phyloP scores from a whole-genome alignment of 2,797 vertebrate species.

The Miichthys miiuy region DNA sequence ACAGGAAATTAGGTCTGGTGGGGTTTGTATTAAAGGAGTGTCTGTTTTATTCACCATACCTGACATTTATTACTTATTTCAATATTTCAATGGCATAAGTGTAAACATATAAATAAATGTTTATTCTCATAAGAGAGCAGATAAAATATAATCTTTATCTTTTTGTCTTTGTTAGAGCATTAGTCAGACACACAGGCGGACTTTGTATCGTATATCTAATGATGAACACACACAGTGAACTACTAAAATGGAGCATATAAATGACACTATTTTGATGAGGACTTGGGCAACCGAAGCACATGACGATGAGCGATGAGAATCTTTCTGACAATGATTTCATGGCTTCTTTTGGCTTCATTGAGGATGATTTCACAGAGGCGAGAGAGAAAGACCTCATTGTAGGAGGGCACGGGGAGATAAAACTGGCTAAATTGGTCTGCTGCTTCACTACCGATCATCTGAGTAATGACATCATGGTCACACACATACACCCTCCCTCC shows the following conservation, averaged over 20 bases:
- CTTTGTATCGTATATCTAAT: background rate
- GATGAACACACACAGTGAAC: background rate
- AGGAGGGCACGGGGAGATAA: conserved; percentile 5
- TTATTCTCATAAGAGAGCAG: background rate
- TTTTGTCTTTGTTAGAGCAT: background rate
- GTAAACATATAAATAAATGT: background rate
- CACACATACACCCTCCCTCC: background rate
- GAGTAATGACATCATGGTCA: conserved; percentile 76
- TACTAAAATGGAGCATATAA: background rate
- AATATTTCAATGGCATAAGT: too few species aligned
- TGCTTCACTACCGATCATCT: conserved; percentile 57
- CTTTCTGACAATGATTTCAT: conserved; percentile 28
- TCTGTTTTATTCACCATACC: background rate
- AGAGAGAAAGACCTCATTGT: conserved; percentile 69
- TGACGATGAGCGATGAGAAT: conserved; percentile 32
- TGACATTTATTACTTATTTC: background rate
- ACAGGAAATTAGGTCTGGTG: conserved; percentile 11
- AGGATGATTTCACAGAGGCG: conserved; percentile 22
- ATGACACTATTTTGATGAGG: background rate
- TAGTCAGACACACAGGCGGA: background rate
- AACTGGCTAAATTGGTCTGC: conserved; percentile 37
- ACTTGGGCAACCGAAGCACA: conserved; percentile 27
- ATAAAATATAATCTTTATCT: background rate
- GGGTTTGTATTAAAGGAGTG: background rate
- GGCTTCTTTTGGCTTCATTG: conserved; percentile 21